A percentile compares a stretch with the other conserved stretches of the same genome.
Evolutionary conservation across 2,888 invertebrate species (phyloP).

Genomic region (Parnassius smintheus): DNA sequence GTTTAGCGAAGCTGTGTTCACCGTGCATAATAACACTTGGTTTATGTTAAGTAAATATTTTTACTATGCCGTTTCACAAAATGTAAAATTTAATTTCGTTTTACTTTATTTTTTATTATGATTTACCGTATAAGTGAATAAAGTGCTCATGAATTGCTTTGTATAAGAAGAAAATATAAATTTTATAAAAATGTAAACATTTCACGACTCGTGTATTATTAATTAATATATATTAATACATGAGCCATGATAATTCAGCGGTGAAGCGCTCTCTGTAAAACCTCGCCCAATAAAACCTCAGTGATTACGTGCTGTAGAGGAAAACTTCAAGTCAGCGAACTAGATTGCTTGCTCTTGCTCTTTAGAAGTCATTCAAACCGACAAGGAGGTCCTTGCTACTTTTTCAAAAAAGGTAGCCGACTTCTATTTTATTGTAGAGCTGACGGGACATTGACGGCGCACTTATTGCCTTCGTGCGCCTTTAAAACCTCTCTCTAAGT

Average conservation of each 20-base stretch:
- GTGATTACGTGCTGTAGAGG: conserved; percentile 3
- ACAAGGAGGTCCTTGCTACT: conserved; percentile 22
- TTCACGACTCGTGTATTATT: too few relatives aligned
- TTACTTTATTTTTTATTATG: too few relatives aligned
- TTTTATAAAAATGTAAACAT: too few relatives aligned
- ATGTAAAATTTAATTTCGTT: too few relatives aligned
- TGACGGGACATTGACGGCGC: conserved; percentile 76
- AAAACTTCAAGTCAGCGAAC: conserved; percentile 14
- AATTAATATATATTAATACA: too few relatives aligned
- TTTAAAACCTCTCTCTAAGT: conserved; percentile 56
- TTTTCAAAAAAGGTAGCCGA: conserved; percentile 41
- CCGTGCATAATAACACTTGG: not conserved
- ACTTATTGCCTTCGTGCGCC: conserved; percentile 67
- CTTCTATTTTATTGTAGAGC: conserved; percentile 77
- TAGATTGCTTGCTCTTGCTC: conserved; percentile 11
- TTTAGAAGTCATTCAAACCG: conserved; percentile 4
- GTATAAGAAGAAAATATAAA: too few relatives aligned
- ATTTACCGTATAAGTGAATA: too few relatives aligned
- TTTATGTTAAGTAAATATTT: not conserved
- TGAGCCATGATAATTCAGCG: too few relatives aligned
- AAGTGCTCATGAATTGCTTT: too few relatives aligned
- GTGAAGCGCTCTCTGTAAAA: too few relatives aligned
- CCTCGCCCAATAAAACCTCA: conserved; percentile 11
- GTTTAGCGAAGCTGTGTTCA: too few relatives aligned
- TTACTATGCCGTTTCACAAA: too few relatives aligned